Base-by-base conservation (phyloP, 2,113 vertebrate genomes). In the Poeciliopsis prolifica region DNA sequence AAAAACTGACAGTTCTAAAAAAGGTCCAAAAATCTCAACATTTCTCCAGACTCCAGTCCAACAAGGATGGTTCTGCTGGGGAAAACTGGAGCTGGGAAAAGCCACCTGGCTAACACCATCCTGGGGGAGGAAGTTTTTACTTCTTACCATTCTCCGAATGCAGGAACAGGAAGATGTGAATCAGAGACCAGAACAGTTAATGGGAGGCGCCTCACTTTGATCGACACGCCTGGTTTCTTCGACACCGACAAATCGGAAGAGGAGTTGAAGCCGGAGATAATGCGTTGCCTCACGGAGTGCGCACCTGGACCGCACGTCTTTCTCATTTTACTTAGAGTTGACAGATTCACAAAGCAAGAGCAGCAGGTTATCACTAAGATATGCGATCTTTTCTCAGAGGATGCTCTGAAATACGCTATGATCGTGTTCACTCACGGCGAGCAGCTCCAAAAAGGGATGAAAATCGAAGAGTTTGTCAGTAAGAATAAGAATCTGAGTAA, bases 41-140 rank as follows among this genome's bases (percentile, higher is more conserved):
- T 29, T 29, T 29, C 2, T 29, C 4, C 24, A 86, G 86, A 0
- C 2, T 62, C 68, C 3, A 51, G 28, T 11, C 0, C 87, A 61
- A 81, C 9, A 29, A 87, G 80, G 70, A 67, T 89, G 2, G 33
- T 87, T 42, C 51, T 91, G 30, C 29, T 92, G 54, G 89, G 91
- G 7, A 92, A 92, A 83, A 90, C 86, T 5, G 89, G 91, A 70
- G 17, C 73, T 14, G 91, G 91, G 54, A 92, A 91, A 72, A 91
- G 89, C 69, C 35, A 74, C 42, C 22, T 87, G 0, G 86, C 31
- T 0, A 90, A 87, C 84, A 86, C 67, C n/a, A 70, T 84, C 60
- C 70, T 86, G 64, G 80, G 28, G 70, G 78, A 74, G 5, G 2
- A 61, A 0, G 0, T 70, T 0, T 91, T 92, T 26, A 0, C 1